Evolutionary conservation across 1,140 invertebrate genomes (phyloP), one percentile per base, ranked within the genome.

Genomic region (Branchinecta lindahli): DNA sequence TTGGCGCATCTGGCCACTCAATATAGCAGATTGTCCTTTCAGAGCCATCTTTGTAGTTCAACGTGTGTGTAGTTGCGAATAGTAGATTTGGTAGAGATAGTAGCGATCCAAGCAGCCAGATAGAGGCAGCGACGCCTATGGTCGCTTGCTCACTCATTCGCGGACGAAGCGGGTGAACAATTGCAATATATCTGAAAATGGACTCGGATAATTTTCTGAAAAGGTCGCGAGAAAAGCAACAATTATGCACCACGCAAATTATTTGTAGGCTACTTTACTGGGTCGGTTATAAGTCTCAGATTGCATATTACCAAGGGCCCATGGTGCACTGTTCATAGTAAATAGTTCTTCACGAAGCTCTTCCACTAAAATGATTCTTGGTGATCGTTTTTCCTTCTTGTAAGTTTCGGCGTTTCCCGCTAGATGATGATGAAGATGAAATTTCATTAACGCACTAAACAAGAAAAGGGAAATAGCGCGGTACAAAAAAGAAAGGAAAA

Each of bases 121-220:
- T 94, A 33, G 84, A 80, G 0, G 86, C 80, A 0, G 90, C 89
- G 61, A 94, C 87, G 71, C 85, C 85, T n/a, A 95, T 79, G 0
- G 93, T 94, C 0, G 86, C 83, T 45, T 85, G 81, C 73, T 86
- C 85, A 7, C 92, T 90, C 83, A 95, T 88, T 66, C 91, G 83
- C 7, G 89, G 91, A 72, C 86, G 83, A 72, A 96, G 79, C 0
- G 94, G 94, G 76, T 90, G 88, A 82, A 96, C 91, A 73, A 96
- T 95, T 44, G 92, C 93, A 80, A 91, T 88, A 77, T 94, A 95
- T 75, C 92, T 92, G 83, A 4, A 79, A 79, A 72, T 69, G 67
- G 33, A 33, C 2, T 33, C 33, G 33, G 33, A 33, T 33, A 1
- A 33, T 33, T 33, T 33, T 33, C 33, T 33, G 33, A 5, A 33